Base-by-base conservation (phyloP, 1,140 invertebrate genomes). In the Oppia nitens region DNA sequence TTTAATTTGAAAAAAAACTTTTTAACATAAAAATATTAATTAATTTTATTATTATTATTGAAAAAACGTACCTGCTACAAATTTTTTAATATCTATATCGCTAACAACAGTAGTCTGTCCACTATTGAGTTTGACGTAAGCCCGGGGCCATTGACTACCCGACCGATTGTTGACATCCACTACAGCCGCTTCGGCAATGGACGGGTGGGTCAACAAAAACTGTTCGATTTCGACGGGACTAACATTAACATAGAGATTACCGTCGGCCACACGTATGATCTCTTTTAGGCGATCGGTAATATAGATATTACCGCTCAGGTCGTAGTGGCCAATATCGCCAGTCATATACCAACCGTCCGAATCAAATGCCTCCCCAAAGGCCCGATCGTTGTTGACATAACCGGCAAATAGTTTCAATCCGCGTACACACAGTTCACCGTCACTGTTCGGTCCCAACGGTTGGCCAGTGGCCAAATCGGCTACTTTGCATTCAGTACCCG, bases 301-400 rank as follows among this genome's bases (percentile, higher is more conserved):
- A 48, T 54, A 66, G 25, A 67, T 53, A 47, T 57, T 55, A 1
- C 63, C 65, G 50, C 61, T 61, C 12, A 63, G 40, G 32, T 66
- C 53, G 47, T 65, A 66, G 23, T 60, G 57, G 1, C 72, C 74
- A 40, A 76, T 67, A 64, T 76, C 74, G 23, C 74, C 74, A n/a
- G 72, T 75, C 56, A 72, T 71, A 17, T 74, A 64, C 72, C 72
- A 76, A 0, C 74, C 74, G 53, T 74, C 71, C 1, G 25, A 4
- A 40, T 65, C 63, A 9, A 66, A 57, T 3, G 54, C 51, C 20
- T 54, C 40, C 29, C 20, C 45, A 2, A 60, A 59, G n/a, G 65
- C 66, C 28, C 56, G 28, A 12, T 49, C 53, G 45, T 63, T 64
- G 51, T 63, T 63, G 20, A 61, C 27, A 57, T 66, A 66, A 12